Base-by-base conservation (phyloP, 2,113 vertebrate species). In the Myocastor coypus region DNA sequence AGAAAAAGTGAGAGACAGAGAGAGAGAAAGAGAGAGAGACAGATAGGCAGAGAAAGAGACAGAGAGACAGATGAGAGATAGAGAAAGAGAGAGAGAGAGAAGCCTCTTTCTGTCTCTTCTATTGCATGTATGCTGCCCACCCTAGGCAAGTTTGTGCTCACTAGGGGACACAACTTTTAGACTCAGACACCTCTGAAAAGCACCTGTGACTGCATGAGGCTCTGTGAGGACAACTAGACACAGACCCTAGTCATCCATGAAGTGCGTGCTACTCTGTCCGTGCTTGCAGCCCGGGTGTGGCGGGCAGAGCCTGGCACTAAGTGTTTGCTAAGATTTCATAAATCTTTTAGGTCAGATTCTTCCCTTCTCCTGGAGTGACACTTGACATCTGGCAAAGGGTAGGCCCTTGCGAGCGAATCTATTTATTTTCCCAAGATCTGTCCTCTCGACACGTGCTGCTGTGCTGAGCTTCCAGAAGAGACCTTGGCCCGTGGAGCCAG, bases 391-490 rank as follows among this genome's bases (percentile, higher is more conserved):
- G 30, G 26, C 63, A 89, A 93, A 95, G 37, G 78, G 34, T 66
- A 90, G 50, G 55, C 50, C 64, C 94, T 95, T 96, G 13, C 73
- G 50, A 87, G 90, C 87, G 95, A 95, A 82, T 59, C 84, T 73
- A 40, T 89, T 92, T 89, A 69, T 52, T 94, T 80, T 11, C 40
- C 57, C 55, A 32, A 81, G 88, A 83, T 83, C 46, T 55, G 55
- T 84, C n/a, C 50, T 30, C 24, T 87, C 13, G 7, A 80, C 37
- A 37, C 11, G 32, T 16, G 4, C 46, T 57, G 11, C 77, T 77
- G 28, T 28, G n/a, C 19, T 0, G 83, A 64, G 26, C 59, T 91
- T 80, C 52, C 59, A 75, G 81, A 92, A 94, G 64, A 75, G 83
- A 37, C 0, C 0, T 24, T 37, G 73, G 40, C 52, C 73, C 46